Base-by-base conservation (phyloP, 2,797 vertebrate genomes). In the Sebastes itinus region DNA sequence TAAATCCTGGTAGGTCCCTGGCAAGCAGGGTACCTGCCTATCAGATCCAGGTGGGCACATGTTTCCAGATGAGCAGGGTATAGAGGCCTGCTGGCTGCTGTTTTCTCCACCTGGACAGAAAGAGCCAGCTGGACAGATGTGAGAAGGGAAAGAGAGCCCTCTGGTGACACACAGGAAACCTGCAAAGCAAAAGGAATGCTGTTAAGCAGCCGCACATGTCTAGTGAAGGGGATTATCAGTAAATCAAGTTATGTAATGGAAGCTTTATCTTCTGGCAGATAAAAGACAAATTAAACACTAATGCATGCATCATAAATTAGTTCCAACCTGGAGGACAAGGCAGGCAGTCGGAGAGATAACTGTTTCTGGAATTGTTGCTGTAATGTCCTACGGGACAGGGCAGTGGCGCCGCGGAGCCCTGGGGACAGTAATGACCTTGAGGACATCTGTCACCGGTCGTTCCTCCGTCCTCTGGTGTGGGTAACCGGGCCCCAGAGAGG, bases 1-100 rank as follows among this genome's bases (percentile, higher is more conserved):
- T 85, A 95, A 93, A 65, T 96, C 95, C 87, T 98, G 97, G 65
- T 96, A 98, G 38, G 95, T 96, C 22, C 98, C 97, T 18, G 94
- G 85, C 2, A 89, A 86, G 73, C 97, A 99, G 8, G 93, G 89
- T 14, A 88, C 30, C 30, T 96, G 96, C 66, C 86, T 86, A 13
- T 88, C 60, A 83, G 96, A 97, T 69, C 97, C 97, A 70, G 82
- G 8, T 16, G 97, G 97, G 58, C 98, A 99, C 61, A 92, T 96
- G 84, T 96, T 91, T 58, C 98, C 97, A 80, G 91, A 76, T 46
- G 96, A 95, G 80, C 98, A 99, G 23, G 89, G 61, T 67, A 88
- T 16, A 14, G 70, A 42, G 42, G 56, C 9, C 7, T 64, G 81
- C 82, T 80, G 92, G 94, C 95, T 96, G 93, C 94, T 58, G 72